These are phyloP conservation scores for Drosophila prolongata DNA, from an alignment of 2,888 invertebrate genomes.

Conservation along the genomic window DNA sequence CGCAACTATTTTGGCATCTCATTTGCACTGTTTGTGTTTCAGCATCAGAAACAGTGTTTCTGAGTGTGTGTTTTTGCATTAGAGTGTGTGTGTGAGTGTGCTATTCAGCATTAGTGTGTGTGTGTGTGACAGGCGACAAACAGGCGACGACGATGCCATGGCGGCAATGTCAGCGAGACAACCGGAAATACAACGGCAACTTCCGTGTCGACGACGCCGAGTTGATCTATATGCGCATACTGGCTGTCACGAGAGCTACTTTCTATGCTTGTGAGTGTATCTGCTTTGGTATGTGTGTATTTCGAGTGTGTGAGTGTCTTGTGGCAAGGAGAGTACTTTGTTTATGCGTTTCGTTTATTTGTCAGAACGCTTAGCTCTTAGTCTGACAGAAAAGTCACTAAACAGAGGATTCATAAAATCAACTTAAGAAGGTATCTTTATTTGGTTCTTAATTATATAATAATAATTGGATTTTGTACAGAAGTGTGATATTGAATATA, in stretches of 20 bases:
- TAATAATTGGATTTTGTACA: not conserved
- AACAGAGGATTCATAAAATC: not conserved
- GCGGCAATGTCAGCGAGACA: constrained; percentile 44
- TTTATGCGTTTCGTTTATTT: constrained; percentile 57
- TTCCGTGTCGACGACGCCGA: constrained; percentile 66
- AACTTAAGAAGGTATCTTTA: not conserved
- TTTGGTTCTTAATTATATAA: not conserved
- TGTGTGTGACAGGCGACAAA: constrained; percentile 56
- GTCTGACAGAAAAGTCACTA: constrained; percentile 1
- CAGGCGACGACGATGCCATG: constrained; percentile 55
- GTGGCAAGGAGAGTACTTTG: constrained; percentile 33
- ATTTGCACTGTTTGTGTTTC: constrained; percentile 47
- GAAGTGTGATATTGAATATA: too few relatives aligned
- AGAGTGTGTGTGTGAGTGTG: constrained; percentile 1
- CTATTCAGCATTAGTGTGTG: not conserved
- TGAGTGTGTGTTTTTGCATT: not conserved
- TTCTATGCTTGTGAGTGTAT: constrained; percentile 5
- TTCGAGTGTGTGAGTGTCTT: constrained; percentile 5
- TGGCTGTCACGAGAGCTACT: constrained; percentile 45
- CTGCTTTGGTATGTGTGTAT: constrained; percentile 8
- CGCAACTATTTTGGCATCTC: constrained; percentile 74
- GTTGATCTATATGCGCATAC: constrained; percentile 53
- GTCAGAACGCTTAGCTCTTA: constrained; percentile 12
- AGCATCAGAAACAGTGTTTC: not conserved
- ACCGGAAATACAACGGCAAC: constrained; percentile 69